Conservation (phyloP, 2,888 invertebrate species). For the Lucinisca nassula region DNA sequence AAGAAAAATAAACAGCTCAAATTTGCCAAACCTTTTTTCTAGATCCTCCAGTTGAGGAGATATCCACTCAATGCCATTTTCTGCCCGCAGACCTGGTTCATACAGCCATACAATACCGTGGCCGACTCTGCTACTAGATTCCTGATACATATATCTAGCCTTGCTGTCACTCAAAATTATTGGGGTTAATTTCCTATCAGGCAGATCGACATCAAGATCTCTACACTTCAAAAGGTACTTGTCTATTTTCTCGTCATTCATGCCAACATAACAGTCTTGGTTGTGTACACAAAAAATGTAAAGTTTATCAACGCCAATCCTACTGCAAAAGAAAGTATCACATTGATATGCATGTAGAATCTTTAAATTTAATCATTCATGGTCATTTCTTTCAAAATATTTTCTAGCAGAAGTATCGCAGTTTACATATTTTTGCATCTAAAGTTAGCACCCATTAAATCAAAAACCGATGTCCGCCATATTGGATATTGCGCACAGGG, state of each 20-base stretch:
- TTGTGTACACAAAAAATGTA: neutral
- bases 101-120: neutral
- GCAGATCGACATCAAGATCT: neutral
- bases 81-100: neutral
- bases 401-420: neutral
- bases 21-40: neutral
- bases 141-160: neutral
- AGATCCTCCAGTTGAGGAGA: neutral
- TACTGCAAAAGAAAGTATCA: neutral
- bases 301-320: neutral
- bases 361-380: neutral
- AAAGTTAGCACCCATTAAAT: neutral
- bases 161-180: neutral
- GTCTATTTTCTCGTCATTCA: neutral
- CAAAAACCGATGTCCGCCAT: neutral
- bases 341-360: neutral
- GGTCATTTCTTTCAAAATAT: neutral
- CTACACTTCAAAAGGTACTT: neutral
- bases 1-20: neutral
- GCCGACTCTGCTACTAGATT: neutral
- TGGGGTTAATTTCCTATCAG: neutral
- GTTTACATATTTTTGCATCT: neutral
- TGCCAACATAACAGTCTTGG: neutral
- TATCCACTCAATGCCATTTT: neutral
- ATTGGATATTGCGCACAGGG: neutral